phyloP scores from a whole-genome alignment of 2,797 vertebrate genomes.

The Notoglanidium macrostoma region DNA sequence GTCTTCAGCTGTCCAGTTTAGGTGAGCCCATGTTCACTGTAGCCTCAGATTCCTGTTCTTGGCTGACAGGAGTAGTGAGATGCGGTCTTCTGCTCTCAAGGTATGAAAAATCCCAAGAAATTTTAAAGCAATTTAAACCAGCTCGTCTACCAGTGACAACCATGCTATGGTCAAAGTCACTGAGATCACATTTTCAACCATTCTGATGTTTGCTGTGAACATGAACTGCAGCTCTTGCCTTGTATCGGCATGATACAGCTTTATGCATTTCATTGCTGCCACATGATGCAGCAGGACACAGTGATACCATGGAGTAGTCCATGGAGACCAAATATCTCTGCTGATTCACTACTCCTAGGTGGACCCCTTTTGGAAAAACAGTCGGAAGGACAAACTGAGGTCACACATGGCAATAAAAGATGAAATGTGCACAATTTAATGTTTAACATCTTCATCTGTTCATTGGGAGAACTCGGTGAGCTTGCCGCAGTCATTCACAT shows the following conservation, averaged over 20 bases:
- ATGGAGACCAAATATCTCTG: too few relatives aligned
- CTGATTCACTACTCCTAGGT: too few relatives aligned
- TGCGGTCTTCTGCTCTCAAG: not conserved
- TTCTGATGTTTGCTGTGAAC: not conserved
- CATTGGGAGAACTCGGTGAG: too few relatives aligned
- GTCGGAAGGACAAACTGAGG: too few relatives aligned
- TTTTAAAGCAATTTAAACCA: too few relatives aligned
- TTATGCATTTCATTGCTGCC: not conserved
- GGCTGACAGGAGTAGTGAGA: not conserved
- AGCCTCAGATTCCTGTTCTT: not conserved
- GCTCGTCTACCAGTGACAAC: not conserved
- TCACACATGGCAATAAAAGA: not conserved
- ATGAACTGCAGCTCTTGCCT: not conserved
- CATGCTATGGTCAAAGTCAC: not conserved
- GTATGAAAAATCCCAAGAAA: too few relatives aligned
- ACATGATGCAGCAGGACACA: not conserved
- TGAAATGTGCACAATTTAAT: too few relatives aligned
- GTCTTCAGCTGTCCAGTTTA: not conserved
- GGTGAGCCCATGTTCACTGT: not conserved
- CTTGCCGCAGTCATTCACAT: too few relatives aligned
- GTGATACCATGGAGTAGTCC: too few relatives aligned
- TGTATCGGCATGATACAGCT: not conserved
- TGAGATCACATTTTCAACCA: not conserved
- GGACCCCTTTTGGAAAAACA: too few relatives aligned
- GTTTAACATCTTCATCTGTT: too few relatives aligned